phyloP scores from a whole-genome alignment of 1,140 invertebrate species.

The Atta cephalotes region DNA sequence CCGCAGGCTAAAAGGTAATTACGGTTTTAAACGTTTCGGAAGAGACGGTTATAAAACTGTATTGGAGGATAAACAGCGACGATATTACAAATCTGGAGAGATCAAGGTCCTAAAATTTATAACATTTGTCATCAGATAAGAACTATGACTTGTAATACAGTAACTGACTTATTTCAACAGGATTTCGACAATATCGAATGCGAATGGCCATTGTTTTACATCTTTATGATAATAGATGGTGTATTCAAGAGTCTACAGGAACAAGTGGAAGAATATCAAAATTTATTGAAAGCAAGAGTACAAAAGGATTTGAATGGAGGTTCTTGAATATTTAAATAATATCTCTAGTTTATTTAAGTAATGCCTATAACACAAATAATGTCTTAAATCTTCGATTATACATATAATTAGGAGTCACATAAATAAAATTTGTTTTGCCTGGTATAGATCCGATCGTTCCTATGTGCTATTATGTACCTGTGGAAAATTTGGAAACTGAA shows the following conservation, averaged over 20 bases:
- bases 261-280: slow-evolving; percentile 96
- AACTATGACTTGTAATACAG: neutral
- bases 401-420: neutral
- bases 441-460: slow-evolving; percentile 93
- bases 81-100: slow-evolving; percentile 91
- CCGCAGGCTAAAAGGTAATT: slow-evolving; percentile 94
- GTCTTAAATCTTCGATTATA: slow-evolving; percentile 7
- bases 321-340: slow-evolving; percentile 77
- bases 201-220: slow-evolving; percentile 99
- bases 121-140: neutral
- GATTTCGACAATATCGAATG: slow-evolving; percentile 98
- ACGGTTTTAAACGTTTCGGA: slow-evolving; percentile 98
- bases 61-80: slow-evolving; percentile 92
- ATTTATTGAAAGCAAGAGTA: slow-evolving; percentile 92
- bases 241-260: slow-evolving; percentile 95
- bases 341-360: neutral
- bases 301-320: slow-evolving; percentile 93
- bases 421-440: neutral
- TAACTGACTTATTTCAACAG: slow-evolving; percentile 83
- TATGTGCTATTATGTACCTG: slow-evolving; percentile 96
- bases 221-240: slow-evolving; percentile 98
- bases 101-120: slow-evolving; percentile 87
- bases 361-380: neutral
- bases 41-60: slow-evolving; percentile 97
- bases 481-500: slow-evolving; percentile 93